A percentile compares a stretch with the other conserved stretches of the same genome.
Evolutionary conservation across 1,140 invertebrate genomes (phyloP).

Genomic region (Apis florea): DNA sequence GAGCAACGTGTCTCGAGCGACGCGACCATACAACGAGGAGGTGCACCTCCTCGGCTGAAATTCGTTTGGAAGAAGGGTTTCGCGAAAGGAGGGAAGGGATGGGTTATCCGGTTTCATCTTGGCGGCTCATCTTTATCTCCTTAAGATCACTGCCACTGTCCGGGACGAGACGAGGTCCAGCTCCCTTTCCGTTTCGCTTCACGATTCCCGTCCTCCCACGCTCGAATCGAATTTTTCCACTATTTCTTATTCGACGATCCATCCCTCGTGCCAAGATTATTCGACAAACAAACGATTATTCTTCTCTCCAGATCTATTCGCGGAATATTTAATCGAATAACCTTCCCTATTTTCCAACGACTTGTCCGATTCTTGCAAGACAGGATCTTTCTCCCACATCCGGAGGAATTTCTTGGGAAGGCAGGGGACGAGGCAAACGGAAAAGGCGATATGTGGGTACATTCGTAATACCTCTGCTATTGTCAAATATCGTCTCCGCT

Average conservation of each 20-base stretch:
- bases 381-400: conserved; percentile 41
- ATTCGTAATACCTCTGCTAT: conserved; percentile 23
- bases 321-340: too few species aligned
- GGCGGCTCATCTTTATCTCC: conserved; percentile 47
- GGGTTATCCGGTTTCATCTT: conserved; percentile 59
- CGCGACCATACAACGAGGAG: too few species aligned
- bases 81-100: conserved; percentile 28
- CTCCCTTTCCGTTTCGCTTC: conserved; percentile 4
- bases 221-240: conserved; percentile 11
- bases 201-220: conserved; percentile 38
- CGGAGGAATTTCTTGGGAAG: conserved; percentile 50
- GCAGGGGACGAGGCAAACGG: background rate
- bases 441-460: conserved; percentile 35
- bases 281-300: too few species aligned
- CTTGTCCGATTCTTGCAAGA: conserved; percentile 27
- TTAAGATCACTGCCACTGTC: conserved; percentile 51
- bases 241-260: too few species aligned
- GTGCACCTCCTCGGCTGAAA: conserved; percentile 42
- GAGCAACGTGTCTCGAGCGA: conserved; percentile 38
- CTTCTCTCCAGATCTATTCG: too few species aligned
- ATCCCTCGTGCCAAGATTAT: too few species aligned
- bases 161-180: background rate
- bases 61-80: conserved; percentile 42
- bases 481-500: conserved; percentile 62
- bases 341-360: too few species aligned